A percentile compares a stretch with the other conserved stretches of the same genome.
Evolutionary conservation across 2,888 invertebrate species (phyloP).

Genomic region (Sinohyriopsis cumingii): DNA sequence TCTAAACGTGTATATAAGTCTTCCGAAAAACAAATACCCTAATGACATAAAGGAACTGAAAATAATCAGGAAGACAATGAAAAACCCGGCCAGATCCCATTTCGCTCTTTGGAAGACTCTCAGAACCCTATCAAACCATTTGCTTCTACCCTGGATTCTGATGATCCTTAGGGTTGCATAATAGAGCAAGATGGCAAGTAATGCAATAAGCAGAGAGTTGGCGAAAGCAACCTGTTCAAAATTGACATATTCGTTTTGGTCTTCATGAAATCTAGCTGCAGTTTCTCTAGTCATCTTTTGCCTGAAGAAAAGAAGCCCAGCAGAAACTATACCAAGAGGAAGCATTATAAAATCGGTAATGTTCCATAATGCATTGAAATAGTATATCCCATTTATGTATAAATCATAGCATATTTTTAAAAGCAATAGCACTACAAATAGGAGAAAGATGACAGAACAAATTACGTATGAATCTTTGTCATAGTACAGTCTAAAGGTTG

Average conservation of each 20-base stretch:
- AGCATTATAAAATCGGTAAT: not conserved
- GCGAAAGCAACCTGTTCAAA: conserved; percentile 9
- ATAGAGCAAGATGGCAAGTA: conserved; percentile 2
- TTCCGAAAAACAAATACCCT: conserved; percentile 7
- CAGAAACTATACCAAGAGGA: not conserved
- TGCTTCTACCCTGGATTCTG: conserved; percentile 4
- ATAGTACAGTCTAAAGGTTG: conserved; percentile 15
- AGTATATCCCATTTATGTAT: not conserved
- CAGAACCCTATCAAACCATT: not conserved
- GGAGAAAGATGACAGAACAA: conserved; percentile 5
- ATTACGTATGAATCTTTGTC: conserved; percentile 8
- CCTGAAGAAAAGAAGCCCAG: not conserved
- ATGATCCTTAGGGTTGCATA: conserved; percentile 1
- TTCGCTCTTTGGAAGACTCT: not conserved
- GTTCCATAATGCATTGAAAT: conserved; percentile 4
- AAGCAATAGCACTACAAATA: not conserved
- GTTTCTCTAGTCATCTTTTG: not conserved
- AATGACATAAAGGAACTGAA: not conserved
- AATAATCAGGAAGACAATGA: conserved; percentile 5
- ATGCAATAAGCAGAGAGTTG: conserved; percentile 4
- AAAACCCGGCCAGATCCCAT: not conserved
- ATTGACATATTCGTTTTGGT: conserved; percentile 2
- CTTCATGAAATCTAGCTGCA: conserved; percentile 1
- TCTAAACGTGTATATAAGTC: not conserved
- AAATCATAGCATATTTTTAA: not conserved